Conservation (phyloP, 1,140 invertebrate species). For the Yoshiicerus persimilis region DNA sequence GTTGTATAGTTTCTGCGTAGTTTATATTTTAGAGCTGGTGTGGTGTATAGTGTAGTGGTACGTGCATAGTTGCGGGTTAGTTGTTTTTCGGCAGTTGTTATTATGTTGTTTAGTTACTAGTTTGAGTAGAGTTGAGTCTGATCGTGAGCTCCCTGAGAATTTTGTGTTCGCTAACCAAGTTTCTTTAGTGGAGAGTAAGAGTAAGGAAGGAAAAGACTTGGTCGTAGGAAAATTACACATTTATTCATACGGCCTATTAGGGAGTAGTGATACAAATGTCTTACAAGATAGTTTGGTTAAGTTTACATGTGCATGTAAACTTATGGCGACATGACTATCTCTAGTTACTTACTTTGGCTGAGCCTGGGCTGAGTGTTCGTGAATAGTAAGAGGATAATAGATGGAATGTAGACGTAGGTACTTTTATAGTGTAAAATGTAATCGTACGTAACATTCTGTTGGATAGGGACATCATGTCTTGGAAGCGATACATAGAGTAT, state of each 20-base stretch:
- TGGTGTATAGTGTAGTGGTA: not conserved
- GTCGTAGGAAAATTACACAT: not conserved
- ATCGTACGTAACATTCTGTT: not conserved
- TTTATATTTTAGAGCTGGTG: too few species aligned
- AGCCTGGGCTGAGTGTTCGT: not conserved
- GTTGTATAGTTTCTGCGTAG: too few species aligned
- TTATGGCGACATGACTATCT: not conserved
- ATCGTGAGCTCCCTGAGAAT: not conserved
- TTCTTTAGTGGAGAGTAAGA: not conserved
- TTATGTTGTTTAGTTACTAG: not conserved
- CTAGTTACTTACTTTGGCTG: not conserved
- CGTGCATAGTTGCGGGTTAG: not conserved
- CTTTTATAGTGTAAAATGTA: not conserved
- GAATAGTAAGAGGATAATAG: not conserved
- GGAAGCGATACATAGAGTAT: not conserved
- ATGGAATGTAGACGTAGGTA: not conserved
- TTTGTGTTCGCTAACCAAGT: not conserved
- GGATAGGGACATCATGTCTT: not conserved
- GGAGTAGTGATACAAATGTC: not conserved
- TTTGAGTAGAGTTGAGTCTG: not conserved
- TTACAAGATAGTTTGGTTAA: not conserved
- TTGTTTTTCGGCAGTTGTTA: not conserved
- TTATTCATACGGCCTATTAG: slow-evolving; percentile 10
- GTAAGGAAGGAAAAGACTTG: not conserved
- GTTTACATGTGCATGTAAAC: not conserved